phyloP scores from a whole-genome alignment of 2,797 vertebrate species.

The Clamator glandarius region DNA sequence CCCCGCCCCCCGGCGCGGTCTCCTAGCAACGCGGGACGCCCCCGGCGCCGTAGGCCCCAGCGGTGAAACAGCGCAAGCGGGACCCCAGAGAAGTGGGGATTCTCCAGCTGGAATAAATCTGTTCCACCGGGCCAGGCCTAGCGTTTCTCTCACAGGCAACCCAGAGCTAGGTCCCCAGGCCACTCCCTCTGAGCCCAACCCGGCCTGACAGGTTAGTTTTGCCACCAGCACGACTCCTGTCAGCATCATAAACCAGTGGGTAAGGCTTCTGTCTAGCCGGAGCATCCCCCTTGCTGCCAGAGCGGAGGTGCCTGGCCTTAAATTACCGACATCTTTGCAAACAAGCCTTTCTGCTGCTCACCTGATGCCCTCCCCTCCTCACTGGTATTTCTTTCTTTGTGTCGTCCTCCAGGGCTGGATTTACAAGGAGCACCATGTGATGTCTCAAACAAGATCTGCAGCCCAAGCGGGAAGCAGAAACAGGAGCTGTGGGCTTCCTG shows the following conservation, averaged over 20 bases:
- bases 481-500: slow-evolving; percentile 60
- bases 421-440: slow-evolving; percentile 65
- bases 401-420: slow-evolving; percentile 67
- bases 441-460: slow-evolving; percentile 72
- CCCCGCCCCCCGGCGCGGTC: not conserved
- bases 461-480: slow-evolving; percentile 51
- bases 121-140: not conserved
- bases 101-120: too few species aligned
- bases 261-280: not conserved
- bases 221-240: not conserved
- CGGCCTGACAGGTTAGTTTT: too few species aligned
- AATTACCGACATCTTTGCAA: not conserved
- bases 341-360: not conserved
- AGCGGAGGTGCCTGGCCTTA: not conserved
- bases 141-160: not conserved
- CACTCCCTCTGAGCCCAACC: not conserved
- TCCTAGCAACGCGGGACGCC: not conserved
- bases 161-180: not conserved
- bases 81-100: accelerated
- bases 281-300: not conserved
- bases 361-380: too few species aligned
- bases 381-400: not conserved
- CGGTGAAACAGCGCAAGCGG: not conserved
- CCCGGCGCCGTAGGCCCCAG: too few species aligned
- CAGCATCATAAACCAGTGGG: not conserved